These are phyloP conservation scores for Nemurella pictetii DNA, from an alignment of 2,888 invertebrate genomes.

Conservation along the genomic window DNA sequence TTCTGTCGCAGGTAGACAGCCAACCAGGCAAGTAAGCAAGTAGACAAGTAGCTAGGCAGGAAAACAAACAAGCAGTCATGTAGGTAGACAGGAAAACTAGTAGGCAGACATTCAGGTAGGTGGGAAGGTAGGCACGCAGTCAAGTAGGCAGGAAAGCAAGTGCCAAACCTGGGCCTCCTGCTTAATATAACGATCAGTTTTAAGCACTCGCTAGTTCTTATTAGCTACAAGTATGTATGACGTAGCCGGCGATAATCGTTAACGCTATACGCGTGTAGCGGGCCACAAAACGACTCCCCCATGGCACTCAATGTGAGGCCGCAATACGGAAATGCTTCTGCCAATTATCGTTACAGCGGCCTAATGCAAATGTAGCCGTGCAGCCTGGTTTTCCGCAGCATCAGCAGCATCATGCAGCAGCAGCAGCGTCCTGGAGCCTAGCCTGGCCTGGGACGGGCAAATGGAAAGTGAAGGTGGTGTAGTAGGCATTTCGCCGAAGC, in stretches of 20 bases:
- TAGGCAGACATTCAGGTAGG: too few relatives aligned
- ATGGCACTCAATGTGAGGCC: neutral
- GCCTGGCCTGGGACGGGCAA: neutral
- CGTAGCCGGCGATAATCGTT: constrained; percentile 21
- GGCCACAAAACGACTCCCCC: constrained; percentile 23
- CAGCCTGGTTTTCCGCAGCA: neutral
- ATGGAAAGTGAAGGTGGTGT: constrained; percentile 15
- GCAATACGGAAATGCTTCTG: constrained; percentile 13
- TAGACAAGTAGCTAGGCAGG: too few relatives aligned
- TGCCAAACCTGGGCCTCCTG: too few relatives aligned
- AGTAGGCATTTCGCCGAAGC: neutral
- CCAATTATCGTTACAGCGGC: constrained; percentile 14
- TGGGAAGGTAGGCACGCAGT: too few relatives aligned
- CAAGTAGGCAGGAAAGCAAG: too few relatives aligned
- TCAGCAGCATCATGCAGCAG: too few relatives aligned
- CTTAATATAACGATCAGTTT: constrained; percentile 17
- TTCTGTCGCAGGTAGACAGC: too few relatives aligned
- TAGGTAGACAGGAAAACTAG: too few relatives aligned
- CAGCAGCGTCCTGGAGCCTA: neutral
- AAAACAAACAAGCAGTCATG: too few relatives aligned
- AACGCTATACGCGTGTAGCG: neutral
- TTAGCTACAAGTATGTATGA: constrained; percentile 1
- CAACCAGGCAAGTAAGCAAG: too few relatives aligned
- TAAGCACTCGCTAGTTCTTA: constrained; percentile 17
- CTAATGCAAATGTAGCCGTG: constrained; percentile 10